Evolutionary conservation across 2,797 vertebrate species (phyloP).

Genomic region (Argya squamiceps): DNA sequence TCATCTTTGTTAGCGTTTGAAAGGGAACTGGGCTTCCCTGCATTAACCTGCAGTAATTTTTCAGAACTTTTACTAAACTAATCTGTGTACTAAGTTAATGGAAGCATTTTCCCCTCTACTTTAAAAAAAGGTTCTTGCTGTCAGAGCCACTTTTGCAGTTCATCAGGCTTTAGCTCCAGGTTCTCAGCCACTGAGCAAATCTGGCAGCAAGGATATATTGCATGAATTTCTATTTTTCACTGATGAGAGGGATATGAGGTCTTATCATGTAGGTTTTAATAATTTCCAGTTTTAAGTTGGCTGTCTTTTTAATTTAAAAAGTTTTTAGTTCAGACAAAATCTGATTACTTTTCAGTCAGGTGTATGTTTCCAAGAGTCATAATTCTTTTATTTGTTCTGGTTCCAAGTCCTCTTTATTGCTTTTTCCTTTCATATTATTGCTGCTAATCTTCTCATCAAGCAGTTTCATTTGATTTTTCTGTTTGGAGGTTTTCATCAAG

Average conservation of each 20-base stretch:
- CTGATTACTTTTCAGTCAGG: constrained; percentile 6
- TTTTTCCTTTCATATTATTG: constrained; percentile 14
- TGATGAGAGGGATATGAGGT: background rate
- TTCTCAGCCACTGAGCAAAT: background rate
- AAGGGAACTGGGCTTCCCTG: background rate
- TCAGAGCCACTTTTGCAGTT: background rate
- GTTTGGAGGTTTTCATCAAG: background rate
- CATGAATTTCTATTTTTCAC: background rate
- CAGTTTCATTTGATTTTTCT: constrained; percentile 2
- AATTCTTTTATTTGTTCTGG: constrained; percentile 14
- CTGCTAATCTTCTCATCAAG: constrained; percentile 33
- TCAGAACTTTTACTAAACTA: background rate
- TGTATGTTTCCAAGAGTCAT: constrained; percentile 9
- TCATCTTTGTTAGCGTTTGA: background rate
- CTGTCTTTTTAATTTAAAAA: background rate
- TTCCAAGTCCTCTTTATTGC: constrained; percentile 33
- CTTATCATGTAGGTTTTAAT: background rate
- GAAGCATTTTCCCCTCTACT: background rate
- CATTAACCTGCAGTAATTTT: background rate
- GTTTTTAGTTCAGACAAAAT: background rate
- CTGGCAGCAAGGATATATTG: background rate
- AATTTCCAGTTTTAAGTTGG: background rate
- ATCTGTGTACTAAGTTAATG: background rate
- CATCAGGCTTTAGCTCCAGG: background rate
- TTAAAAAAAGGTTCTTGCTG: background rate